Conservation (phyloP, 2,888 invertebrate genomes). For the Drosophila histrio region DNA sequence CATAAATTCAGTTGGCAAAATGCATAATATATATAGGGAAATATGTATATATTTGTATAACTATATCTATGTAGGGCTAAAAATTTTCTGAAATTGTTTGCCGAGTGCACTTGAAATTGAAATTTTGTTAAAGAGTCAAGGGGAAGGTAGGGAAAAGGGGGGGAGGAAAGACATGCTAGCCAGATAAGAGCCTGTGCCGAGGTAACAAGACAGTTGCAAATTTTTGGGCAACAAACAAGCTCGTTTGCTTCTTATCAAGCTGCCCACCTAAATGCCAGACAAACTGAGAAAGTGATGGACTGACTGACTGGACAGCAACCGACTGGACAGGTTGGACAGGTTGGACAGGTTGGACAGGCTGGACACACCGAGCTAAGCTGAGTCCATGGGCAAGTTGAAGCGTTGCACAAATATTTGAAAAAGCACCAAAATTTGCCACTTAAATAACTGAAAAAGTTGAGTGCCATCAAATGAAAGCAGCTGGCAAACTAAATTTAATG, state of each 20-base stretch:
- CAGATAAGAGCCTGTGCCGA: constrained; percentile 40
- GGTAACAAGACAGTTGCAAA: constrained; percentile 58
- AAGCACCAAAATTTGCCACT: constrained; percentile 73
- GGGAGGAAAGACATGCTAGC: constrained; percentile 1
- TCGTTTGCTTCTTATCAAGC: constrained; percentile 66
- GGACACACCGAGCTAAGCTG: constrained; percentile 14
- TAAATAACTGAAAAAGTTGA: constrained; percentile 74
- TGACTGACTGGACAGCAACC: constrained; percentile 16
- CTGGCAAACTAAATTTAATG: constrained; percentile 68
- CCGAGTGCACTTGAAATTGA: constrained; percentile 77
- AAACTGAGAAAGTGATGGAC: constrained; percentile 18
- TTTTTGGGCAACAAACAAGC: constrained; percentile 67
- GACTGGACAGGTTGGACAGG: constrained; percentile 21
- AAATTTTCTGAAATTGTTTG: constrained; percentile 71
- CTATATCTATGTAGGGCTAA: constrained; percentile 31
- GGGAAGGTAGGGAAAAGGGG: neutral
- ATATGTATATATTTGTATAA: constrained; percentile 15
- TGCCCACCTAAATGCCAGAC: constrained; percentile 52
- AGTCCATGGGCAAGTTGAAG: constrained; percentile 55
- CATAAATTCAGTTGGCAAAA: constrained; percentile 69
- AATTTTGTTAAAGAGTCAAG: constrained; percentile 50
- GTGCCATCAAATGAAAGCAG: constrained; percentile 54
- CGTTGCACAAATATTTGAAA: constrained; percentile 77
- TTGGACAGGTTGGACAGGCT: constrained; percentile 4
- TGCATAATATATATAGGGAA: constrained; percentile 43